These are phyloP conservation scores for Hyperoplus immaculatus DNA, from an alignment of 2,797 vertebrate genomes.

Conservation along the genomic window DNA sequence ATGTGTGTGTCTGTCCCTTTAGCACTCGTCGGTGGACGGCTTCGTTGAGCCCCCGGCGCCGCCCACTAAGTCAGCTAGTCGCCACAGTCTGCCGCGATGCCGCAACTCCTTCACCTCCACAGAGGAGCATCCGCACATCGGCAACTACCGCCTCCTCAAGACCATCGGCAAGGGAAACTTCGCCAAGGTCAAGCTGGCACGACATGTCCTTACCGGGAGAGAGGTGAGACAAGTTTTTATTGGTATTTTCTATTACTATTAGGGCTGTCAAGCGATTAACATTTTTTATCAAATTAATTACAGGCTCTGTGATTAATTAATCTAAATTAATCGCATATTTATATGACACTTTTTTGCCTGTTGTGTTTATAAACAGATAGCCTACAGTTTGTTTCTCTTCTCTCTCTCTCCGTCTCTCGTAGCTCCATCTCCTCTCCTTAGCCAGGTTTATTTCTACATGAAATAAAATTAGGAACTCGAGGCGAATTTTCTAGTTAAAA, in stretches of 20 bases:
- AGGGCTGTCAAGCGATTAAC: too few species aligned
- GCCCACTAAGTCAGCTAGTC: slow-evolving; percentile 92
- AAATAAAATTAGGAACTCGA: too few species aligned
- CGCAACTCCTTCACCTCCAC: slow-evolving; percentile 94
- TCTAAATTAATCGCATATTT: too few species aligned
- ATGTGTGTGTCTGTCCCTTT: slow-evolving; percentile 25
- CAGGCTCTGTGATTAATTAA: too few species aligned
- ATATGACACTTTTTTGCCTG: too few species aligned
- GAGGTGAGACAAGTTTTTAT: slow-evolving; percentile 86
- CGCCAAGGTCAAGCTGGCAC: slow-evolving; percentile 95
- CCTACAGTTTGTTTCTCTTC: too few species aligned
- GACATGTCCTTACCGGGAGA: slow-evolving; percentile 94
- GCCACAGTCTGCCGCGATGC: slow-evolving; percentile 93
- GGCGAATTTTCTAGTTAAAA: too few species aligned
- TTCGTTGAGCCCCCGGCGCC: slow-evolving; percentile 89
- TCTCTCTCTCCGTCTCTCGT: too few species aligned
- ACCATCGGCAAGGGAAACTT: slow-evolving; percentile 98
- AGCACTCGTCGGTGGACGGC: slow-evolving; percentile 95
- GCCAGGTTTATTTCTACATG: too few species aligned
- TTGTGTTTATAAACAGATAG: too few species aligned
- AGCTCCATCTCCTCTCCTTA: too few species aligned
- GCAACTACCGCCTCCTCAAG: slow-evolving; percentile 96
- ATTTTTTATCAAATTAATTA: too few species aligned
- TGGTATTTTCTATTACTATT: not conserved
- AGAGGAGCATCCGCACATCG: slow-evolving; percentile 95